Conservation (phyloP, 1,140 invertebrate species). For the Drosophila kanapiae region DNA sequence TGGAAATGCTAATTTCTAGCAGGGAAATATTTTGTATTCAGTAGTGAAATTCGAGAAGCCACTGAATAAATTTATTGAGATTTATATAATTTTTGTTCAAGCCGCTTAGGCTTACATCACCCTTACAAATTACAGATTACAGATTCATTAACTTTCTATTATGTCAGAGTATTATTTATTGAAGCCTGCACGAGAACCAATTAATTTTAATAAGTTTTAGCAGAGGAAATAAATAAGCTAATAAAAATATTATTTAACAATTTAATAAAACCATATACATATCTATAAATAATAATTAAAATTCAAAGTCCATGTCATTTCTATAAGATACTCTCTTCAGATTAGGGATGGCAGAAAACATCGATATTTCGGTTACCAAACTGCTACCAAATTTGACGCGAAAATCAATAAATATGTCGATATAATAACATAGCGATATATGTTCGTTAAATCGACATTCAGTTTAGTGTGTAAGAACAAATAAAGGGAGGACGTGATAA, state of each 20-base stretch:
- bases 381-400: no score
- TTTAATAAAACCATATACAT: neutral
- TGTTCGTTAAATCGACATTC: no score
- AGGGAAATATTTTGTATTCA: constrained; percentile 28
- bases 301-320: neutral
- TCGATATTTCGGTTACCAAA: no score
- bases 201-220: neutral
- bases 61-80: constrained; percentile 17
- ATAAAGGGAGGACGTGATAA: no score
- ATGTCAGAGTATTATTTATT: neutral
- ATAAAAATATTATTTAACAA: neutral
- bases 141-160: constrained; percentile 13
- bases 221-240: neutral
- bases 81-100: constrained; percentile 8
- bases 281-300: neutral
- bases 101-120: constrained; percentile 14
- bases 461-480: no score
- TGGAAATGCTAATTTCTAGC: constrained; percentile 34
- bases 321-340: neutral
- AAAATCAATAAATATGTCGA: no score
- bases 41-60: constrained; percentile 57
- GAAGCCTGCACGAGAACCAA: neutral
- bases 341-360: no score
- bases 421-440: no score
- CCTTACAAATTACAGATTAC: neutral